Base-by-base conservation (phyloP, 1,140 invertebrate species). In the Pissodes strobi region DNA sequence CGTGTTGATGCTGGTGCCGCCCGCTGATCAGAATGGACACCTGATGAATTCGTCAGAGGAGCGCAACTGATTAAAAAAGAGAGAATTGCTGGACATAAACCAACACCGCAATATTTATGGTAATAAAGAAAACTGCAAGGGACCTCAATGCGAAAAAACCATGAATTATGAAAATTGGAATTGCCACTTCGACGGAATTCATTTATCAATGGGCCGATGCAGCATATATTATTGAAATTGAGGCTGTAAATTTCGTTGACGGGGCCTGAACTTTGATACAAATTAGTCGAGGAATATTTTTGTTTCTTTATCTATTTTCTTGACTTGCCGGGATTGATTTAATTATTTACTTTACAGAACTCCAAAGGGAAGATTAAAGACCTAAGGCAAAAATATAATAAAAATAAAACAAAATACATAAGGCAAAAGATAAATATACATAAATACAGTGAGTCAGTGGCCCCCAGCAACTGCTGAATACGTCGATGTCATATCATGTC, bases 21-120 rank as follows among this genome's bases (percentile, higher is more conserved):
- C 65, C 53, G 65, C 59, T 58, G 65, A 18, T 59, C 34, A 57
- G 51, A 41, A 52, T 39, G 59, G 52, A 60, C 65, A 63, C 65
- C 65, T 67, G 65, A 67, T 62, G 65, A 62, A 62, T 63, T 46
- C 59, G 59, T 57, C 65, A 67, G 65, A 39, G 60, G 37, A 30
- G 53, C 46, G 43, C 21, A 62, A 39, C 59, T 55, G 37, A 58
- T 65, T 65, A 52, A 53, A 64, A 56, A 65, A 58, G 37, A 55
- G 45, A 59, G 52, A 56, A 64, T 64, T 38, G 53, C 46, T 58
- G 53, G 46, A 51, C 62, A 63, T 63, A 63, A 63, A 63, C 49
- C 60, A 63, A 63, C 60, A 56, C 13, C 41, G 60, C 60, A 51
- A 63, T 63, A 63, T 63, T 63, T 63, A 63, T 63, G 60, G 39